A percentile compares a stretch with the other conserved stretches of the same genome.
Evolutionary conservation across 2,888 invertebrate genomes (phyloP).

Genomic region (Phyllotreta striolata): DNA sequence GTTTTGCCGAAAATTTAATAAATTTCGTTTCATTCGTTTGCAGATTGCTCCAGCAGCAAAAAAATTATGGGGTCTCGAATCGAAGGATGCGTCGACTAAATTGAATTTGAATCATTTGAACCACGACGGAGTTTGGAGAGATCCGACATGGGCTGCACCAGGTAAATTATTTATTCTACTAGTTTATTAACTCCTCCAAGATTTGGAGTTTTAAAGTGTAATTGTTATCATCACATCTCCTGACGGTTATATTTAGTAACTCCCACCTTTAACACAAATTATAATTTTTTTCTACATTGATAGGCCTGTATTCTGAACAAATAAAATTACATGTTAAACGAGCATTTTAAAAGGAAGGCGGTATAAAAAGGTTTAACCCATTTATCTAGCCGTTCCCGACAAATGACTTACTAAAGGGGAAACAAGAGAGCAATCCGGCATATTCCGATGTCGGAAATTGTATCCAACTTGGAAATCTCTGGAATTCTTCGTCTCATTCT

Average conservation of each 20-base stretch:
- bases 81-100: slow-evolving; percentile 75
- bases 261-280: too few species aligned
- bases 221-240: too few species aligned
- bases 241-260: too few species aligned
- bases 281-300: too few species aligned
- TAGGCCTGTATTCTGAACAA: too few species aligned
- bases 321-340: too few species aligned
- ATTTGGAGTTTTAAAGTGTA: too few species aligned
- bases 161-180: slow-evolving; percentile 64
- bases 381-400: slow-evolving; percentile 9
- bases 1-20: neutral
- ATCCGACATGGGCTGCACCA: slow-evolving; percentile 93
- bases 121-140: slow-evolving; percentile 86
- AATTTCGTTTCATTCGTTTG: slow-evolving; percentile 49
- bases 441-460: slow-evolving; percentile 20
- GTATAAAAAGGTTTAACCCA: slow-evolving; percentile 11
- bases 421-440: slow-evolving; percentile 24
- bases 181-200: too few species aligned
- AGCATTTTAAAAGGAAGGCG: neutral
- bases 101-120: slow-evolving; percentile 77
- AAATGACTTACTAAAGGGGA: slow-evolving; percentile 21
- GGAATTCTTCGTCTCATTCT: slow-evolving; percentile 20
- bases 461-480: slow-evolving; percentile 22
- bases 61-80: slow-evolving; percentile 87
- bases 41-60: slow-evolving; percentile 95